These are phyloP conservation scores for Eleginops maclovinus DNA, from an alignment of 2,113 vertebrate species.

Conservation along the genomic window DNA sequence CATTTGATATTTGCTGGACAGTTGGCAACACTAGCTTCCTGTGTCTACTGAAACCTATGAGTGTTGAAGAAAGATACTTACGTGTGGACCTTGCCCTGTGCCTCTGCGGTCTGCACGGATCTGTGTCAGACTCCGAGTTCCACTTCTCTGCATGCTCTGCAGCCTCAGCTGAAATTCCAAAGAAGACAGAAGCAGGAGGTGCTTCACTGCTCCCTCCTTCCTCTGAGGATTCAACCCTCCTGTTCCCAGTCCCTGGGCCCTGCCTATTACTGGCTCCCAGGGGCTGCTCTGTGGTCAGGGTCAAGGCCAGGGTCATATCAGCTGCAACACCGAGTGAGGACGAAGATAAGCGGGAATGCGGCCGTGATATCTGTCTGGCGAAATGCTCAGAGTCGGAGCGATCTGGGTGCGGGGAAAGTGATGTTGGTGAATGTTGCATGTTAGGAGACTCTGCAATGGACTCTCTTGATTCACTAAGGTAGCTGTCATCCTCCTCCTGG, in stretches of 20 bases:
- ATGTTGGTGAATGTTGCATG: conserved; percentile 31
- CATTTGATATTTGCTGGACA: background rate
- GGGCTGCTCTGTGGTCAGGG: conserved; percentile 76
- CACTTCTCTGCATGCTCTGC: conserved; percentile 85
- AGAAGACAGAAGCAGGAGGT: conserved; percentile 92
- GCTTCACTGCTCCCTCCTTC: conserved; percentile 92
- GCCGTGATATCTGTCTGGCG: conserved; percentile 56
- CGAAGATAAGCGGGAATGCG: conserved; percentile 60
- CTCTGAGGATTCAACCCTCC: conserved; percentile 87
- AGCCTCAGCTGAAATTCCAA: conserved; percentile 90
- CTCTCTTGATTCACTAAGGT: conserved; percentile 45
- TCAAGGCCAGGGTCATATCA: conserved; percentile 82
- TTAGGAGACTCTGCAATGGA: conserved; percentile 41
- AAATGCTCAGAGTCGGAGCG: conserved; percentile 36
- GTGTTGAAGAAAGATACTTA: conserved; percentile 86
- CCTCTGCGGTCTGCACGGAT: conserved; percentile 90
- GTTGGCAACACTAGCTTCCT: conserved; percentile 6
- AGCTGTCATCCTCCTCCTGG: conserved; percentile 44
- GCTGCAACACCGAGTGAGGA: conserved; percentile 78
- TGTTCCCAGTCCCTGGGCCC: conserved; percentile 76
- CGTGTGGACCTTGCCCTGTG: conserved; percentile 89
- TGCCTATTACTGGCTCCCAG: conserved; percentile 74
- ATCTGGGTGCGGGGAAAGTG: conserved; percentile 30
- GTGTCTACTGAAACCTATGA: conserved; percentile 13
- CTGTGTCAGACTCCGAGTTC: conserved; percentile 85